Evolutionary conservation across 2,797 vertebrate species (phyloP), one percentile per base, ranked within the genome.

Genomic region (Lophotriccus pileatus): DNA sequence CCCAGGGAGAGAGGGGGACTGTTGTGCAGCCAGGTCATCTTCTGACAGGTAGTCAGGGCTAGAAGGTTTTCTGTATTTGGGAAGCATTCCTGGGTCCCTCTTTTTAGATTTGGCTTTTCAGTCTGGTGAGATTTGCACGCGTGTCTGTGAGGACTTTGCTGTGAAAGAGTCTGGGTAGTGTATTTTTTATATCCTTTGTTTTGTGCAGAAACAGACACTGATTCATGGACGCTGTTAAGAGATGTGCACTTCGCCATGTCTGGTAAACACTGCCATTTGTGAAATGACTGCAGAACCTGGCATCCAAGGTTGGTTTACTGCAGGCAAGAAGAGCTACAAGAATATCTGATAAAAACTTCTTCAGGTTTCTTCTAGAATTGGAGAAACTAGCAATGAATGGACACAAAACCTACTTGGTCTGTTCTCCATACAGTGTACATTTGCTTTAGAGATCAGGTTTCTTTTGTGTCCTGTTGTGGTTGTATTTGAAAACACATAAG

Each of bases 111-210:
- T 10, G 56, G 7, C 12, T 84, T 81, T 37, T 60, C 37, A 68
- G 19, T 37, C 56, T 1, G 0, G 3, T 84, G 58, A 46, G 53
- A 30, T 56, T 46, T 75, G 50, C 82, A 37, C 2, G 2, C 0
- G 22, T 66, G n/a, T 34, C 28, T 73, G 39, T 55, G 52, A 41
- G 22, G 14, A n/a, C 17, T 72, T 24, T n/a, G 8, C 53, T 64
- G 0, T 53, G 52, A 46, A 44, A 37, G 44, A 41, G 16, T 50
- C 20, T 4, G 6, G 15, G 30, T 30, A 24, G 14, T 25, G 3
- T 39, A 23, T 34, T 78, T 72, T 78, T 69, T 43, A 3, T 53
- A 9, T 52, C 5, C 7, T 62, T 34, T 64, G 9, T 43, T 82
- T 64, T 41, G 16, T 52, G 16, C 52, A 59, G 86, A 83, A 83